Evolutionary conservation across 2,113 vertebrate genomes (phyloP), one percentile per base, ranked within the genome.

Genomic region (Hypocryptadius cinnamomeus): DNA sequence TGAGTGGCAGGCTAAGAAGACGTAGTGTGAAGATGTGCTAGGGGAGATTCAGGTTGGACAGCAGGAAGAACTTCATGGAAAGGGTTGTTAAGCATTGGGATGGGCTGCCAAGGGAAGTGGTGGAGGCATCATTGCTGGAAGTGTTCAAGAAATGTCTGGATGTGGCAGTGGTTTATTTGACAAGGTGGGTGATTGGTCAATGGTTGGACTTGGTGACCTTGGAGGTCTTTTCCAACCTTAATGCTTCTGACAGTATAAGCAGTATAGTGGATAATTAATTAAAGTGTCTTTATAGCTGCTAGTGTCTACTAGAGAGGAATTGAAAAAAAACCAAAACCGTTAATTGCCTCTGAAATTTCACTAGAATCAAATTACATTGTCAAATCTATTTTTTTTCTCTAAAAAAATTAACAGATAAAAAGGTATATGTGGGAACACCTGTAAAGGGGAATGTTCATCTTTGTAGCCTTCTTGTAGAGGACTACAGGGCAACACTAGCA

Each of bases 311-410:
- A 64, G 45, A 44, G 17, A 84, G 50, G 37, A 87, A 85, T 66
- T 66, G 6, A 37, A 74, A 78, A 69, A 53, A 50, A 68, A 6
- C 10, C 39, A 7, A 61, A 59, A 37, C 27, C 2, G 13, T 82
- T 77, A 72, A 64, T 60, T 94, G 64, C 69, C 74, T 94, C 73
- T 94, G 60, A 89, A 92, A 85, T 92, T 51, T 93, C n/a, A 63
- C 40, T 74, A 45, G 22, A 63, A 28, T 85, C 33, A 93, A 79
- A 85, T 79, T 64, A 80, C 48, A 74, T 72, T 80, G n/a, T 47
- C 33, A 69, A 85, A 81, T 87, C 28, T 69, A 35, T 2, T 33
- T 61, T 89, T 79, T 80, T 90, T 42, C 19, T 63, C 56, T 71
- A 37, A 92, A 92, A 78, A 51, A 66, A 23, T 44, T n/a, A 79